phyloP scores from a whole-genome alignment of 2,113 vertebrate species.

The Heterotilapia buettikoferi region DNA sequence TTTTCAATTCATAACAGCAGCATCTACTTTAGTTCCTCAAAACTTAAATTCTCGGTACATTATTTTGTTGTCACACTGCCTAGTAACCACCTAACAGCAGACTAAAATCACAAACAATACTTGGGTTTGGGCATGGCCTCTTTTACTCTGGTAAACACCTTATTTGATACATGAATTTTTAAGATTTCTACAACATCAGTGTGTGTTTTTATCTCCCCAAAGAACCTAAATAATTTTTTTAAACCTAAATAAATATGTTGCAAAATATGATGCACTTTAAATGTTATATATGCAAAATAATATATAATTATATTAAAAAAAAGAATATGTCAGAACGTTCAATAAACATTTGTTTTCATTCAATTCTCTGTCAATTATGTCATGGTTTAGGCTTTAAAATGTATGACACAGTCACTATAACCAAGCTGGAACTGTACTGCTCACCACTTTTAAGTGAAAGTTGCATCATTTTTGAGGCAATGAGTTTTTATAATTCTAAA shows the following conservation, averaged over 20 bases:
- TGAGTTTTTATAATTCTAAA: neutral
- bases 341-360: neutral
- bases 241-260: neutral
- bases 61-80: neutral
- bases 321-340: neutral
- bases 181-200: neutral
- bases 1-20: neutral
- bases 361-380: neutral
- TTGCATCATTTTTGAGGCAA: neutral
- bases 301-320: neutral
- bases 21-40: neutral
- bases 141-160: neutral
- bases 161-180: neutral
- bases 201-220: neutral
- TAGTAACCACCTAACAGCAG: neutral
- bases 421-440: neutral
- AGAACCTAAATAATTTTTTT: neutral
- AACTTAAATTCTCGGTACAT: neutral
- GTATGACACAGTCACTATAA: neutral
- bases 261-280: neutral
- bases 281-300: neutral
- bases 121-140: neutral
- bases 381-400: neutral
- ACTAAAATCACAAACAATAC: neutral
- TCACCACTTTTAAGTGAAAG: neutral